Conservation (phyloP, 2,888 invertebrate genomes). For the Gisinianus flammeolus region DNA sequence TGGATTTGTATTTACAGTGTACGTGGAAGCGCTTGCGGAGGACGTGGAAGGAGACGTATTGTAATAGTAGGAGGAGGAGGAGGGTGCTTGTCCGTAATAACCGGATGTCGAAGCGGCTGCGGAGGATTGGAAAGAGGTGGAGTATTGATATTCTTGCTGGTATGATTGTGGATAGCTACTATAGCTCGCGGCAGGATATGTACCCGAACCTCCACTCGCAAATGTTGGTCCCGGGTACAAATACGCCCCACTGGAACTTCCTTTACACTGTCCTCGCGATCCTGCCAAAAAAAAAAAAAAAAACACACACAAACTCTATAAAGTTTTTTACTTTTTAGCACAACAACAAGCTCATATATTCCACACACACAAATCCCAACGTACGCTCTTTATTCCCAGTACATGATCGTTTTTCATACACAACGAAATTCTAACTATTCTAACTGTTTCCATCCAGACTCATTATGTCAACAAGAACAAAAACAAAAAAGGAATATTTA, state of each 20-base stretch:
- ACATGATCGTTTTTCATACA: too few relatives aligned
- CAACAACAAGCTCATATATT: too few relatives aligned
- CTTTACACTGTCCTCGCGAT: constrained; percentile 50
- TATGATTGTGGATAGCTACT: constrained; percentile 47
- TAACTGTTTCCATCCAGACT: too few relatives aligned
- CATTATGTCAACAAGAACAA: too few relatives aligned
- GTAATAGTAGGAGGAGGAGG: constrained; percentile 57
- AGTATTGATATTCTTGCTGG: constrained; percentile 55
- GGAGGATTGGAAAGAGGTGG: constrained; percentile 51
- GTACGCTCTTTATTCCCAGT: too few relatives aligned
- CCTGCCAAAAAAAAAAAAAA: constrained; percentile 30
- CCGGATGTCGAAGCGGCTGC: constrained; percentile 48
- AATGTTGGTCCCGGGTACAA: constrained; percentile 55
- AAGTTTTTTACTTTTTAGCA: too few relatives aligned
- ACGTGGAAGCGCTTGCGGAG: constrained; percentile 54
- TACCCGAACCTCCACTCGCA: constrained; percentile 43
- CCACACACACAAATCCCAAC: too few relatives aligned
- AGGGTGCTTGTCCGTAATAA: constrained; percentile 56
- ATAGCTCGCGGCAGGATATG: constrained; percentile 41
- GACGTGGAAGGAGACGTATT: constrained; percentile 57
- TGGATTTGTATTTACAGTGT: constrained; percentile 50
- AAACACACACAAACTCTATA: too few relatives aligned
- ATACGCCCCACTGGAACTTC: constrained; percentile 51
- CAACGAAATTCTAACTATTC: too few relatives aligned
- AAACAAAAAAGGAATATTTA: too few relatives aligned